phyloP scores from a whole-genome alignment of 1,140 invertebrate genomes.

The Hylyphantes graminicola region DNA sequence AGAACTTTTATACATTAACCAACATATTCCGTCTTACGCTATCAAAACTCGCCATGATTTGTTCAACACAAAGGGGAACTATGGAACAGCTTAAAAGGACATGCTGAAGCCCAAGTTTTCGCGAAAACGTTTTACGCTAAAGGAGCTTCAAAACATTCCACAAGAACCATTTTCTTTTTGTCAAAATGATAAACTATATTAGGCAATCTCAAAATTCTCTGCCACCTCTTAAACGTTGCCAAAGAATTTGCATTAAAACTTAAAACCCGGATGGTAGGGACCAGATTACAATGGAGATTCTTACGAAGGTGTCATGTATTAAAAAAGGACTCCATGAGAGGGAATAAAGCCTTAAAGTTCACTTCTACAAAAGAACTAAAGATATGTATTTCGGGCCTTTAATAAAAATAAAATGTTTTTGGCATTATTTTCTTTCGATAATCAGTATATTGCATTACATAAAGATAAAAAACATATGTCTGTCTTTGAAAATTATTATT shows the following conservation, averaged over 20 bases:
- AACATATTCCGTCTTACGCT: background rate
- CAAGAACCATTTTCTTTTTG: slow-evolving; percentile 9
- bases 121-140: slow-evolving; percentile 6
- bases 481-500: too few species aligned
- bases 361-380: too few species aligned
- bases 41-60: slow-evolving; percentile 4
- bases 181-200: slow-evolving; percentile 52
- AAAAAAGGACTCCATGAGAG: slow-evolving; percentile 23
- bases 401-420: slow-evolving; percentile 28
- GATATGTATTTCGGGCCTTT: slow-evolving; percentile 27
- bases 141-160: background rate
- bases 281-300: slow-evolving; percentile 40
- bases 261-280: slow-evolving; percentile 24
- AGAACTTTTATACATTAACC: slow-evolving; percentile 14
- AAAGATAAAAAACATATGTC: too few species aligned
- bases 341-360: slow-evolving; percentile 15
- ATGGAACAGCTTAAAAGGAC: background rate
- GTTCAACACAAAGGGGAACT: slow-evolving; percentile 1
- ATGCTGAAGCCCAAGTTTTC: background rate
- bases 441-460: too few species aligned
- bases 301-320: slow-evolving; percentile 41
- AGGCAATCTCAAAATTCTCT: slow-evolving; percentile 41
- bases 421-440: background rate
- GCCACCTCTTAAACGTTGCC: slow-evolving; percentile 16
- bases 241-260: slow-evolving; percentile 59